These are phyloP conservation scores for Drosophila algonquin DNA, from an alignment of 2,888 invertebrate species.

Conservation along the genomic window DNA sequence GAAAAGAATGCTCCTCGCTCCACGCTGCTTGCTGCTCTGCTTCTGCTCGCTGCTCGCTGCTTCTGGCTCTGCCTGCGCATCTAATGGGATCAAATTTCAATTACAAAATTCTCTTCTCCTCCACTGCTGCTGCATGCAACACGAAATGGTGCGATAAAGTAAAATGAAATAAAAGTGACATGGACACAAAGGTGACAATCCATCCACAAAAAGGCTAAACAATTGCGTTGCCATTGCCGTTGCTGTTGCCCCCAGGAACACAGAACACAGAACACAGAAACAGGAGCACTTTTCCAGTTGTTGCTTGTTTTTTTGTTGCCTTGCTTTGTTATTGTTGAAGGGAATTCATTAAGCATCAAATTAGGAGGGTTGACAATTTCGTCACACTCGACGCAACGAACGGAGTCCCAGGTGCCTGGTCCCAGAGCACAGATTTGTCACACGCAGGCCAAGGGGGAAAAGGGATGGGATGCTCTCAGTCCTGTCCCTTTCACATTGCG, in stretches of 20 bases:
- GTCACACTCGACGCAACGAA: conserved; percentile 54
- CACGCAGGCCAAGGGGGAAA: conserved; percentile 22
- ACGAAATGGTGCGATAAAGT: conserved; percentile 58
- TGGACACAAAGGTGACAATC: conserved; percentile 72
- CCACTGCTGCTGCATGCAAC: conserved; percentile 47
- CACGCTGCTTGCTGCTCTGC: conserved; percentile 6
- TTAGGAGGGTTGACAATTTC: conserved; percentile 77
- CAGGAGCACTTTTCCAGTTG: conserved; percentile 42
- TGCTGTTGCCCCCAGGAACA: conserved; percentile 45
- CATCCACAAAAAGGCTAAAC: conserved; percentile 76
- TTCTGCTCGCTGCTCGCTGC: conserved; percentile 7
- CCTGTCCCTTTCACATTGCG: background rate
- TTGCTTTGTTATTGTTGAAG: conserved; percentile 46
- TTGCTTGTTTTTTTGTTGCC: conserved; percentile 25
- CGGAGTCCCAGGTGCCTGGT: conserved; percentile 7
- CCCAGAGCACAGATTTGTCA: conserved; percentile 42
- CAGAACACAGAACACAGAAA: conserved; percentile 21
- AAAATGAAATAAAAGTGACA: conserved; percentile 66
- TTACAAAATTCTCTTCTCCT: conserved; percentile 76
- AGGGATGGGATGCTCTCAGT: background rate
- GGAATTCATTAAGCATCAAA: conserved; percentile 71
- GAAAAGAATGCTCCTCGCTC: conserved; percentile 15
- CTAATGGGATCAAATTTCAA: conserved; percentile 82
- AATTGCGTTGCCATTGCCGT: conserved; percentile 44
- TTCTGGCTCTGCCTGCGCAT: conserved; percentile 51